phyloP scores from a whole-genome alignment of 2,113 vertebrate species.

The Pteruthius melanotis region DNA sequence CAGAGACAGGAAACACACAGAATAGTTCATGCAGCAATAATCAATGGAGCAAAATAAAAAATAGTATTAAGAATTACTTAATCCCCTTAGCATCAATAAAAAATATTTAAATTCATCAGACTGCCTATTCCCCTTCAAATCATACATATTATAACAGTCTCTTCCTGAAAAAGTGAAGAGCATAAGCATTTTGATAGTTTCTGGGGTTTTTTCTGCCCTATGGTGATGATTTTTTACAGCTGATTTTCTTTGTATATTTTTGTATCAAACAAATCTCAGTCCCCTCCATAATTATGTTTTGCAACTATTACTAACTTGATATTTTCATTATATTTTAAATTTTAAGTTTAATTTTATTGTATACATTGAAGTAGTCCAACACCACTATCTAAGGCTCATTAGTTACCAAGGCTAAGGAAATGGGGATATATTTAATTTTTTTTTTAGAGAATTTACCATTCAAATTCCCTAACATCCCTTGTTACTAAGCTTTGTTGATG shows the following conservation, averaged over 20 bases:
- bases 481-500: background rate
- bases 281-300: background rate
- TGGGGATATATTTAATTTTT: background rate
- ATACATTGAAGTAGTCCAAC: background rate
- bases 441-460: background rate
- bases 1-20: background rate
- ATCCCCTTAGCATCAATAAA: background rate
- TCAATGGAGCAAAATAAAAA: background rate
- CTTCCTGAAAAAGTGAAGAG: background rate
- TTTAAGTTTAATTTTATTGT: background rate
- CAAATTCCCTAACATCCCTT: background rate
- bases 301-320: background rate
- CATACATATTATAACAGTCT: background rate
- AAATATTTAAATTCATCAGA: background rate
- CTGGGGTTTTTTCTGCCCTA: background rate
- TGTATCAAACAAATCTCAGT: background rate
- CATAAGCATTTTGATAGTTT: background rate
- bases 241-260: background rate
- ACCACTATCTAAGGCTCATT: background rate
- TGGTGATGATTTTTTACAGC: background rate
- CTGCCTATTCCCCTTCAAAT: background rate
- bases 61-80: background rate
- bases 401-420: background rate
- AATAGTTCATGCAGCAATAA: background rate
- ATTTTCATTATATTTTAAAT: background rate